Percentiles rank a stretch among this genome's conserved stretches.
Evolutionary conservation across 2,888 invertebrate genomes (phyloP).

Genomic region (Orchesellides sinensis): DNA sequence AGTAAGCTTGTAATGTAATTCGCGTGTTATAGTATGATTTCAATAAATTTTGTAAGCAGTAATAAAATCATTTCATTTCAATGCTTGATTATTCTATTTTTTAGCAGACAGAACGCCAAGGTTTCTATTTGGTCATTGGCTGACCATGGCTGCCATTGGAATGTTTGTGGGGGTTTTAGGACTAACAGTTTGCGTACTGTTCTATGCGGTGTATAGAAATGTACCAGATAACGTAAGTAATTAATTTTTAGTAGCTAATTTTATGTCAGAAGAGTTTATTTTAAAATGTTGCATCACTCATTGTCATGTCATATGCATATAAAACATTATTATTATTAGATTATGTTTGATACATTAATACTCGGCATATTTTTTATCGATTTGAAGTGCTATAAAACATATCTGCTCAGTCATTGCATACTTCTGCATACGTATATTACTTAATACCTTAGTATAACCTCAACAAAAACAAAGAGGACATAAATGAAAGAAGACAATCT

Average conservation of each 20-base stretch:
- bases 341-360: too few relatives aligned
- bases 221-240: slow-evolving; percentile 73
- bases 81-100: not conserved
- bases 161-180: slow-evolving; percentile 77
- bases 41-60: not conserved
- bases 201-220: slow-evolving; percentile 73
- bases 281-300: too few relatives aligned
- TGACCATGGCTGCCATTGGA: slow-evolving; percentile 76
- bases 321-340: too few relatives aligned
- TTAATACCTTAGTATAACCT: too few relatives aligned
- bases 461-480: too few relatives aligned
- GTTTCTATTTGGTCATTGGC: slow-evolving; percentile 77
- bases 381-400: too few relatives aligned
- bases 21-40: not conserved
- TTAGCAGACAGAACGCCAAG: slow-evolving; percentile 28
- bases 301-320: too few relatives aligned
- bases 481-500: too few relatives aligned
- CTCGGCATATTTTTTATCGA: too few relatives aligned
- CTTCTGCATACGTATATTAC: too few relatives aligned
- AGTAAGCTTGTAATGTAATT: slow-evolving; percentile 29
- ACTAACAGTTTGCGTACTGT: slow-evolving; percentile 75
- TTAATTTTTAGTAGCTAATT: not conserved
- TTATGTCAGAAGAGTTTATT: too few relatives aligned
- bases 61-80: not conserved
- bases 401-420: too few relatives aligned